These are phyloP conservation scores for Cordilura impudica DNA, from an alignment of 2,888 invertebrate species.

Conservation along the genomic window DNA sequence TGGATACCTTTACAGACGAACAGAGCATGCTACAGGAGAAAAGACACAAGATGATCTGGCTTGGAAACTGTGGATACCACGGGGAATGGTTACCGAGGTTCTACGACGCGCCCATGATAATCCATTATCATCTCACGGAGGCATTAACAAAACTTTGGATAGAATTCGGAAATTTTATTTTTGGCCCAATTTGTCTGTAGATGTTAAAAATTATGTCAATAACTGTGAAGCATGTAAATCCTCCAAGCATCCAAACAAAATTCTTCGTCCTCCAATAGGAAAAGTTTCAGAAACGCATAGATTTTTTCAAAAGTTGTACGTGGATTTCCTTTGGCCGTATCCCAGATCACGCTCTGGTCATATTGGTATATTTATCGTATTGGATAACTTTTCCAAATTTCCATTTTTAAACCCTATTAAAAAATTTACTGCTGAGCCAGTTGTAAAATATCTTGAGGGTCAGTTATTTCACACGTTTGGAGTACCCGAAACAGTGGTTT, in stretches of 20 bases:
- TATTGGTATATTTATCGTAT: conserved; percentile 24
- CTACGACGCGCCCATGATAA: too few species aligned
- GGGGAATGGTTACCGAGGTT: not conserved
- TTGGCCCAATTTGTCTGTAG: too few species aligned
- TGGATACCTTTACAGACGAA: conserved; percentile 1
- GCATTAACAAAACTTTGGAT: conserved; percentile 1
- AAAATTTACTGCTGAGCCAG: conserved; percentile 9
- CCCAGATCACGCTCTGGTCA: conserved; percentile 6
- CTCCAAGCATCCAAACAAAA: conserved; percentile 12
- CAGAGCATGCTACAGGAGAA: not conserved
- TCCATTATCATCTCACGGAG: not conserved
- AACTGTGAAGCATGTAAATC: conserved; percentile 6
- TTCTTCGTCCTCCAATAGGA: conserved; percentile 15
- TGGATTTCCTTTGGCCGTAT: conserved; percentile 33
- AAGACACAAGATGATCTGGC: not conserved
- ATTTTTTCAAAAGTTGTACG: conserved; percentile 33
- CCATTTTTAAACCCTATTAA: not conserved
- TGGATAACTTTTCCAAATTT: conserved; percentile 31
- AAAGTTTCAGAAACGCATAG: conserved; percentile 9
- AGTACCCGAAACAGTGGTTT: conserved; percentile 13
- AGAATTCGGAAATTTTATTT: too few species aligned
- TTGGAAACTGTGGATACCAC: not conserved
- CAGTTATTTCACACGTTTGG: conserved; percentile 36
- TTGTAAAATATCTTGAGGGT: conserved; percentile 13
- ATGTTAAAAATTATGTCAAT: too few species aligned